These are phyloP conservation scores for Drosophila neoperkinsi DNA, from an alignment of 2,888 invertebrate species.

Conservation along the genomic window DNA sequence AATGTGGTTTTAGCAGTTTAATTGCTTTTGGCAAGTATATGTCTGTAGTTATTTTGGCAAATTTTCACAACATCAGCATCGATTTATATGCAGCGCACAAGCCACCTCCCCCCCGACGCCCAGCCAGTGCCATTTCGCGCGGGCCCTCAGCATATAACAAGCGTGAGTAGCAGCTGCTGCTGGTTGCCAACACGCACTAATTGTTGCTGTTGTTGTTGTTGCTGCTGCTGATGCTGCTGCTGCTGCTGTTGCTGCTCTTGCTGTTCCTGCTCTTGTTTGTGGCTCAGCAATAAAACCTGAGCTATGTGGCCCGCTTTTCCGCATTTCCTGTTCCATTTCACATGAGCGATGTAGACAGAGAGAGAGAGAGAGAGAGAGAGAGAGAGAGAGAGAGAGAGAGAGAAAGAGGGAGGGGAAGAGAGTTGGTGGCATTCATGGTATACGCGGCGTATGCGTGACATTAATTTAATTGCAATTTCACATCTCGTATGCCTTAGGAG, in stretches of 20 bases:
- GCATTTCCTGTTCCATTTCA: conserved; percentile 59
- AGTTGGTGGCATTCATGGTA: conserved; percentile 38
- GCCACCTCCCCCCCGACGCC: neutral
- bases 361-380: neutral
- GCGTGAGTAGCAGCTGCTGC: conserved; percentile 62
- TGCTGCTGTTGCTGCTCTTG: conserved; percentile 47
- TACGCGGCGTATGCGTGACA: conserved; percentile 79
- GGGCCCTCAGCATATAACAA: conserved; percentile 34
- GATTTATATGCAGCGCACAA: conserved; percentile 78
- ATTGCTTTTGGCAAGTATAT: conserved; percentile 75
- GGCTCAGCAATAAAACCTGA: conserved; percentile 74
- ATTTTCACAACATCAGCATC: conserved; percentile 81
- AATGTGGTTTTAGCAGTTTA: conserved; percentile 81
- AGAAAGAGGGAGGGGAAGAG: neutral
- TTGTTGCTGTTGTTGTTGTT: conserved; percentile 61
- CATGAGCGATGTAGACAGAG: conserved; percentile 5
- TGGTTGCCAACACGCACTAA: conserved; percentile 78
- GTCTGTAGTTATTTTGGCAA: conserved; percentile 79
- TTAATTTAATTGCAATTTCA: conserved; percentile 81
- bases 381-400: neutral
- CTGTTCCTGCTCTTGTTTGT: conserved; percentile 64
- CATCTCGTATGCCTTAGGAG: conserved; percentile 48
- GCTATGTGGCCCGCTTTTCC: conserved; percentile 64
- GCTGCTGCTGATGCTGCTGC: conserved; percentile 47
- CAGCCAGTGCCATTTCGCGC: neutral